Evolutionary conservation across 2,113 vertebrate species (phyloP).

Genomic region (Otis tarda): DNA sequence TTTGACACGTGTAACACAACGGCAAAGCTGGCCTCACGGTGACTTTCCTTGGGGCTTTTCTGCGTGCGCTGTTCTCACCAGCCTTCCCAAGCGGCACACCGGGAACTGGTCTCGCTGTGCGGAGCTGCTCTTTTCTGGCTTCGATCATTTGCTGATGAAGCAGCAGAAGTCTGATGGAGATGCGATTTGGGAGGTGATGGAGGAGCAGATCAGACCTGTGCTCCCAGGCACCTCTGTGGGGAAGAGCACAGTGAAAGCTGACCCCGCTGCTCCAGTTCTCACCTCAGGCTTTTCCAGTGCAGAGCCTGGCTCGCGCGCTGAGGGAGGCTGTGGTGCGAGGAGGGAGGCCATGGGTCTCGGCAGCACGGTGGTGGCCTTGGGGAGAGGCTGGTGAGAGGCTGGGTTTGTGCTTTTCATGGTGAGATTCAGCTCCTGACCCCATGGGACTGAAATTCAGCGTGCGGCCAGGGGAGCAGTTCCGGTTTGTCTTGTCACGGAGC

Average conservation of each 20-base stretch:
- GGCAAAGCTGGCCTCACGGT: not conserved
- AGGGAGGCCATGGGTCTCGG: not conserved
- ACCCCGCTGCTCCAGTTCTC: not conserved
- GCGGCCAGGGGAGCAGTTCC: not conserved
- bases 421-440: not conserved
- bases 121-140: no score
- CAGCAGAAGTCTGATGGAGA: not conserved
- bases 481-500: not conserved
- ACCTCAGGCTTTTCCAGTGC: rapidly evolving
- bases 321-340: no score
- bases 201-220: not conserved
- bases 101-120: no score
- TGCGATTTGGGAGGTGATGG: not conserved
- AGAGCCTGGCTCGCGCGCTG: rapidly evolving
- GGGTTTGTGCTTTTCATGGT: not conserved
- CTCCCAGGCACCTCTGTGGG: not conserved
- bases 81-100: no score
- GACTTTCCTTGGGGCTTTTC: not conserved
- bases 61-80: not conserved
- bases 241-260: not conserved
- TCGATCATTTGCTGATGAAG: not conserved
- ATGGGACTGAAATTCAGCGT: rapidly evolving
- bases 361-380: rapidly evolving
- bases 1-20: not conserved
- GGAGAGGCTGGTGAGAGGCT: not conserved